Percentiles rank a stretch among this genome's conserved stretches.
phyloP scores from a whole-genome alignment of 2,113 vertebrate genomes.

The Jaculus jaculus region DNA sequence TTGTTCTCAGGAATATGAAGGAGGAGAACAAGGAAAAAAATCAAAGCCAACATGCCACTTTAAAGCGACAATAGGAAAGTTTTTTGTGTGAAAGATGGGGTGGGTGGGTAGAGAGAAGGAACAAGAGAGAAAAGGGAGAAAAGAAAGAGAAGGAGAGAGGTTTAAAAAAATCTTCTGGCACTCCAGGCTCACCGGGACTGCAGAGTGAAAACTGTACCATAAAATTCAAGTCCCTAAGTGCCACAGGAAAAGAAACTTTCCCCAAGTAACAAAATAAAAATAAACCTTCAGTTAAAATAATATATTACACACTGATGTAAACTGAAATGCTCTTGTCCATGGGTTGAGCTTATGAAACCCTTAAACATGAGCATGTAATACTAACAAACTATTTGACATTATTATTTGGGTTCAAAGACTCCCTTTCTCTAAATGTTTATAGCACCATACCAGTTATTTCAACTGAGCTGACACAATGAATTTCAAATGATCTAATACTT shows the following conservation, averaged over 20 bases:
- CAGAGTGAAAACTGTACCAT: slow-evolving; percentile 65
- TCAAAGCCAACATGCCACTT: slow-evolving; percentile 1
- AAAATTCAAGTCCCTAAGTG: slow-evolving; percentile 70
- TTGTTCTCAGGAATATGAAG: slow-evolving; percentile 4
- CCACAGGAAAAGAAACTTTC: slow-evolving; percentile 74
- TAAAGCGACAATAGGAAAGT: background rate
- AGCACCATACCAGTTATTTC: slow-evolving; percentile 79
- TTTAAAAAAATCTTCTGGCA: background rate
- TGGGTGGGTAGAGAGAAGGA: background rate
- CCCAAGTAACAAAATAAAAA: slow-evolving; percentile 79
- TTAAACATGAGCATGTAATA: slow-evolving; percentile 73
- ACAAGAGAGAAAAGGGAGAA: background rate
- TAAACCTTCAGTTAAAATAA: slow-evolving; percentile 77
- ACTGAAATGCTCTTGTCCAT: slow-evolving; percentile 73
- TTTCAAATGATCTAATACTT: slow-evolving; percentile 85
- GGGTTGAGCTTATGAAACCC: slow-evolving; percentile 72
- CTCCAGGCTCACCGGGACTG: slow-evolving; percentile 33
- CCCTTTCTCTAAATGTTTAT: slow-evolving; percentile 79
- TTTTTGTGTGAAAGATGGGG: slow-evolving; percentile 42
- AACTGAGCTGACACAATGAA: slow-evolving; percentile 83
- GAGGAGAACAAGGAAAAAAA: background rate
- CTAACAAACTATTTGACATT: slow-evolving; percentile 81
- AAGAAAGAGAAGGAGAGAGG: too few species aligned
- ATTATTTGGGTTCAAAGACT: slow-evolving; percentile 80
- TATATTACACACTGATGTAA: slow-evolving; percentile 70